A percentile compares a stretch with the other conserved stretches of the same genome.
These are phyloP conservation scores for Carcina quercana DNA, from an alignment of 2,888 invertebrate genomes.

Conservation along the genomic window DNA sequence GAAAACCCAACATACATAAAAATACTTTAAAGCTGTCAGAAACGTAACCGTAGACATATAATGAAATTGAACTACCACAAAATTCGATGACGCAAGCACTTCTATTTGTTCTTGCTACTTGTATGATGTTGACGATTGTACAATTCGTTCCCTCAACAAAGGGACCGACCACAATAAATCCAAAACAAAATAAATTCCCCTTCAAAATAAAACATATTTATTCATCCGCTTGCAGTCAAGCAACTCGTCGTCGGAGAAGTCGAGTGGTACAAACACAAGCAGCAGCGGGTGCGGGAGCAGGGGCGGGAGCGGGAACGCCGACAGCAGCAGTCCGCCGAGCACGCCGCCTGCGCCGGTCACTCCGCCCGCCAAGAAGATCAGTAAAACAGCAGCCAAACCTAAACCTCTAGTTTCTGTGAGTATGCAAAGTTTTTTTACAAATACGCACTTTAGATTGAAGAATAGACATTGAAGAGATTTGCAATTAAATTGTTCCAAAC, in stretches of 20 bases:
- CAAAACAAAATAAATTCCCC: no score
- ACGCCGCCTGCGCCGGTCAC: constrained; percentile 54
- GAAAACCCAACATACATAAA: no score
- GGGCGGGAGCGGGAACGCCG: constrained; percentile 37
- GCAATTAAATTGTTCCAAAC: no score
- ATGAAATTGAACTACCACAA: no score
- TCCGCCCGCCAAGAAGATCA: constrained; percentile 42
- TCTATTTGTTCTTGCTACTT: no score
- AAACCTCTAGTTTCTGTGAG: constrained; percentile 42
- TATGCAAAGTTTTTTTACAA: constrained; percentile 5
- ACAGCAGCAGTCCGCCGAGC: constrained; percentile 58
- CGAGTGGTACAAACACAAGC: constrained; percentile 25
- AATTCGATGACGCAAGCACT: no score
- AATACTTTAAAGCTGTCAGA: no score
- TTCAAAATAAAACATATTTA: no score
- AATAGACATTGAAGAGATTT: neutral
- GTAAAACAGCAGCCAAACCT: constrained; percentile 34
- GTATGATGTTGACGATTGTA: no score
- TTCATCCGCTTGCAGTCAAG: constrained; percentile 47
- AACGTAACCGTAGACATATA: no score
- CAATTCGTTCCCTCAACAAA: no score
- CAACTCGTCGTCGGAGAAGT: constrained; percentile 53
- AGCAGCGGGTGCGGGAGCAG: constrained; percentile 35
- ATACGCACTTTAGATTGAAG: neutral
- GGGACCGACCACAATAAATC: no score